These are phyloP conservation scores for Scaptomyza graminum DNA, from an alignment of 1,140 invertebrate species.

Conservation along the genomic window DNA sequence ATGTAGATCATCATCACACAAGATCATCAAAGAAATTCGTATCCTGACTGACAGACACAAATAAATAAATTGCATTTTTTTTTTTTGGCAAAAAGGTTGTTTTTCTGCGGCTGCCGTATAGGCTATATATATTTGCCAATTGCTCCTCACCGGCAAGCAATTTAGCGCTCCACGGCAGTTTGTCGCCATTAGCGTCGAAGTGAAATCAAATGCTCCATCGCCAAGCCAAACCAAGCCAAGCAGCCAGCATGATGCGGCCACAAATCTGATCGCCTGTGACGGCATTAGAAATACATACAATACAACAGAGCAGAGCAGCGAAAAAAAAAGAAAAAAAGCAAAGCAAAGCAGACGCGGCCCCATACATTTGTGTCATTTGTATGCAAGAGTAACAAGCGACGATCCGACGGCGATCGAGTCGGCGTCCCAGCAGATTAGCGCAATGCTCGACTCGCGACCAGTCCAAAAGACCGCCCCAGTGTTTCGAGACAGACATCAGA, in stretches of 20 bases:
- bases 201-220: slow-evolving; percentile 67
- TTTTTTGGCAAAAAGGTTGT: slow-evolving; percentile 46
- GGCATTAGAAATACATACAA: slow-evolving; percentile 75
- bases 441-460: slow-evolving; percentile 23
- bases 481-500: slow-evolving; percentile 8
- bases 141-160: slow-evolving; percentile 48
- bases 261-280: slow-evolving; percentile 72
- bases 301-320: slow-evolving; percentile 41
- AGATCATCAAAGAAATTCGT: slow-evolving; percentile 22
- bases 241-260: slow-evolving; percentile 40
- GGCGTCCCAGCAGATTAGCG: slow-evolving; percentile 76
- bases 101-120: slow-evolving; percentile 1
- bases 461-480: slow-evolving; percentile 69
- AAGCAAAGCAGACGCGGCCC: slow-evolving; percentile 44
- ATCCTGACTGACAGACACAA: slow-evolving; percentile 46
- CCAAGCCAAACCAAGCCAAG: slow-evolving; percentile 18
- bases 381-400: slow-evolving; percentile 80
- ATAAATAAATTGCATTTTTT: slow-evolving; percentile 58
- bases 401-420: slow-evolving; percentile 55
- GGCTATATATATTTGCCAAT: slow-evolving; percentile 19
- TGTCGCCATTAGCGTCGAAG: slow-evolving; percentile 82
- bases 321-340: too few relatives aligned
- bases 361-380: slow-evolving; percentile 82
- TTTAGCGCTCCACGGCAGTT: slow-evolving; percentile 80
- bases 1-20: slow-evolving; percentile 68